Evolutionary conservation across 2,797 vertebrate species (phyloP).

Genomic region (Stomatorhinus walkeri): DNA sequence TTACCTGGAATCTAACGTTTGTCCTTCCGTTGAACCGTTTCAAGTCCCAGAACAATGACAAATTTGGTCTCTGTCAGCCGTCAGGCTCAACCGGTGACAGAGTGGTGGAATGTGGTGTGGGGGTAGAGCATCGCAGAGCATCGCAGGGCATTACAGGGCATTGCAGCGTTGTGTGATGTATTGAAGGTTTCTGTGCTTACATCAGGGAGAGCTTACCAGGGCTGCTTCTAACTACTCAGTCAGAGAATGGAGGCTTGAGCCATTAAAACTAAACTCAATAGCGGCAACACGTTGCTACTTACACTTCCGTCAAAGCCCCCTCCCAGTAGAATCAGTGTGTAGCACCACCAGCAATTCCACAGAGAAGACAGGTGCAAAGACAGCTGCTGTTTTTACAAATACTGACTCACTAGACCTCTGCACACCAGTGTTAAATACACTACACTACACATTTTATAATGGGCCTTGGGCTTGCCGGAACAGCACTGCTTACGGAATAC

Average conservation of each 20-base stretch:
- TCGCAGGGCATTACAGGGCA: not conserved
- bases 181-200: not conserved
- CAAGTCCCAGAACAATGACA: not conserved
- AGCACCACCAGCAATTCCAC: not conserved
- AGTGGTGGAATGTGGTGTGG: not conserved
- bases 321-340: not conserved
- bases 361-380: slow-evolving; percentile 32
- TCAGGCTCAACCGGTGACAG: not conserved
- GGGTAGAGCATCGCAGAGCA: not conserved
- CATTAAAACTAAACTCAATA: not conserved
- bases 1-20: not conserved
- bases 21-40: not conserved
- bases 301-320: not conserved
- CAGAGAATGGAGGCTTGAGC: not conserved
- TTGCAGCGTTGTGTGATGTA: not conserved
- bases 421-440: slow-evolving; percentile 1
- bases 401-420: slow-evolving; percentile 23
- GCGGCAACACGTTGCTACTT: not conserved
- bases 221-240: not conserved
- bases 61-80: not conserved
- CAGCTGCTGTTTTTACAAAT: slow-evolving; percentile 28
- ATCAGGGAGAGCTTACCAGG: not conserved
- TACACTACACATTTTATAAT: not conserved
- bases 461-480: not conserved
- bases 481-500: not conserved